phyloP scores from a whole-genome alignment of 2,888 invertebrate species.

The Cheilosia soror region DNA sequence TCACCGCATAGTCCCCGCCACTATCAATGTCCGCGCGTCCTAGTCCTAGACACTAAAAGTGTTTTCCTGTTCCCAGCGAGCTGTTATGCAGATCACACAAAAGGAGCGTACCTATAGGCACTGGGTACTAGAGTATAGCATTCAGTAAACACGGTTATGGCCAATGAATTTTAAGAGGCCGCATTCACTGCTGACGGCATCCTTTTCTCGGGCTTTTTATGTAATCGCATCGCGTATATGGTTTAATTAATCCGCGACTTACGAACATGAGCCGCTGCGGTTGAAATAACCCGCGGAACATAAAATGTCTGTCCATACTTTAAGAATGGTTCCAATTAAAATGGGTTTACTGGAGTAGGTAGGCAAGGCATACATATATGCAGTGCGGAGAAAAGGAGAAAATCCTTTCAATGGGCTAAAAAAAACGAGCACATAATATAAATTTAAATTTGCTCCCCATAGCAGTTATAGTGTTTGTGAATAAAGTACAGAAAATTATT shows the following conservation, averaged over 20 bases:
- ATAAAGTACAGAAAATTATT: constrained; percentile 12
- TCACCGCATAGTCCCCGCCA: background rate
- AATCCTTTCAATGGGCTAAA: constrained; percentile 40
- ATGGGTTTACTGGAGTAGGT: constrained; percentile 6
- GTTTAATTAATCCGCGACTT: constrained; percentile 72
- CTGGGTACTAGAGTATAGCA: constrained; percentile 39
- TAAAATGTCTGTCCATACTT: constrained; percentile 53
- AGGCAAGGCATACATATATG: background rate
- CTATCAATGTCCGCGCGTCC: background rate
- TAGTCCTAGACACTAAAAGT: constrained; percentile 72
- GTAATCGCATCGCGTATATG: constrained; percentile 68
- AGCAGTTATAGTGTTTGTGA: background rate
- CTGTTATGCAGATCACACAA: constrained; percentile 73
- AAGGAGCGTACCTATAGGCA: constrained; percentile 57
- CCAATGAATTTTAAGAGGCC: constrained; percentile 68
- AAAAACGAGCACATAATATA: constrained; percentile 13
- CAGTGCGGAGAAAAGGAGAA: constrained; percentile 13
- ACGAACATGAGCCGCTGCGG: constrained; percentile 50
- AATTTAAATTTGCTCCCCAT: constrained; percentile 12
- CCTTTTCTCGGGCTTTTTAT: constrained; percentile 68
- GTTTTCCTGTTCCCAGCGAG: constrained; percentile 66
- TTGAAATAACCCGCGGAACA: constrained; percentile 32
- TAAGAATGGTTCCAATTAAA: constrained; percentile 65
- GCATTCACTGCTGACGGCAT: constrained; percentile 48
- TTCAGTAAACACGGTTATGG: constrained; percentile 65